These are phyloP conservation scores for Lydus trimaculatus DNA, from an alignment of 2,888 invertebrate genomes.

Conservation along the genomic window DNA sequence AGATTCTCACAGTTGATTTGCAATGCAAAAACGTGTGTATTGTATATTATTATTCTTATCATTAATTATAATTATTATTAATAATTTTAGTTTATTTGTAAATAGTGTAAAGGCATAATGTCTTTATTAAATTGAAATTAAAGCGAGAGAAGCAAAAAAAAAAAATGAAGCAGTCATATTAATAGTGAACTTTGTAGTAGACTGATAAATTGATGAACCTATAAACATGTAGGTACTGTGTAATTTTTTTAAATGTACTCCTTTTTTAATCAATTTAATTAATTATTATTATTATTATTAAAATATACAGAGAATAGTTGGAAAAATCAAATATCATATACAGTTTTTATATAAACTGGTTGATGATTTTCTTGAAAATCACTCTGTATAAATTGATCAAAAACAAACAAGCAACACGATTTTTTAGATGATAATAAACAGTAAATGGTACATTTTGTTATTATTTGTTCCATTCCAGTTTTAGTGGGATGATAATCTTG, in stretches of 20 bases:
- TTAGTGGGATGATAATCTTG: constrained; percentile 60
- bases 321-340: not conserved
- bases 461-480: constrained; percentile 58
- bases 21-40: constrained; percentile 52
- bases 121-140: constrained; percentile 43
- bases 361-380: not conserved
- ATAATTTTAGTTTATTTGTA: constrained; percentile 55
- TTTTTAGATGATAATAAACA: not conserved
- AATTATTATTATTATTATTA: too few species aligned
- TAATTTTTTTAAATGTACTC: constrained; percentile 59
- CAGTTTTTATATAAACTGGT: not conserved
- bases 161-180: not conserved
- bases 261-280: constrained; percentile 47
- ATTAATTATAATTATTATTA: constrained; percentile 13
- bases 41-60: constrained; percentile 33
- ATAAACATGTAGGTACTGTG: constrained; percentile 53
- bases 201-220: constrained; percentile 57
- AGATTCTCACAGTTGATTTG: constrained; percentile 48
- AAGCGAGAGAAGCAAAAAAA: not conserved
- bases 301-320: constrained; percentile 24
- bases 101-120: constrained; percentile 62
- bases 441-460: constrained; percentile 28
- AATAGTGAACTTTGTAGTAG: constrained; percentile 54
- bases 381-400: not conserved
- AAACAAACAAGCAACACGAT: not conserved